These are phyloP conservation scores for Tinamus major DNA, from an alignment of 2,797 vertebrate species.

Conservation along the genomic window DNA sequence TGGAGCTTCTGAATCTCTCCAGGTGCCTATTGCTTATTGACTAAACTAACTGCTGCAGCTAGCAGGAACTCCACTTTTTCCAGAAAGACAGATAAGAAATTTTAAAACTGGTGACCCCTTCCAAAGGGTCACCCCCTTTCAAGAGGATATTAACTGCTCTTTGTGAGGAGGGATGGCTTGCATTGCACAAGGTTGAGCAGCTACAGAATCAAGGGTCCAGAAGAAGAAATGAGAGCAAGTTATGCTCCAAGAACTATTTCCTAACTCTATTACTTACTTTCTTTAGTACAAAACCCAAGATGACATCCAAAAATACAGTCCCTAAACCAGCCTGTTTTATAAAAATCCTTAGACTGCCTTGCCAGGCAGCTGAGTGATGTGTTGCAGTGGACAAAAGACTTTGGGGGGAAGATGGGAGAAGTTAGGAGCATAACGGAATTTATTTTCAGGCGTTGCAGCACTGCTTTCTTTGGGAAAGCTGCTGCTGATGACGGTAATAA, in stretches of 20 bases:
- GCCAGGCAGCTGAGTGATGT: accelerated
- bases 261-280: background rate
- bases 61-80: slow-evolving; percentile 23
- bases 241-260: slow-evolving; percentile 9
- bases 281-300: background rate
- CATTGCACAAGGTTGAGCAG: background rate
- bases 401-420: background rate
- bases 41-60: slow-evolving; percentile 45
- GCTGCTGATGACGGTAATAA: background rate
- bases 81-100: slow-evolving; percentile 23
- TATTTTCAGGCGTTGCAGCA: accelerated
- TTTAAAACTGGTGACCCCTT: background rate
- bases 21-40: slow-evolving; percentile 49
- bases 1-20: slow-evolving; percentile 45
- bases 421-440: accelerated
- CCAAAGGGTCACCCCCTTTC: background rate
- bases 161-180: background rate
- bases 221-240: slow-evolving; percentile 46
- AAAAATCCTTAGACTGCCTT: background rate
- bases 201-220: background rate
- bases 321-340: background rate
- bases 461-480: accelerated
- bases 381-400: background rate
- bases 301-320: background rate
- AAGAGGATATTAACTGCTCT: background rate